phyloP scores from a whole-genome alignment of 2,113 vertebrate genomes.

The Caloenas nicobarica region DNA sequence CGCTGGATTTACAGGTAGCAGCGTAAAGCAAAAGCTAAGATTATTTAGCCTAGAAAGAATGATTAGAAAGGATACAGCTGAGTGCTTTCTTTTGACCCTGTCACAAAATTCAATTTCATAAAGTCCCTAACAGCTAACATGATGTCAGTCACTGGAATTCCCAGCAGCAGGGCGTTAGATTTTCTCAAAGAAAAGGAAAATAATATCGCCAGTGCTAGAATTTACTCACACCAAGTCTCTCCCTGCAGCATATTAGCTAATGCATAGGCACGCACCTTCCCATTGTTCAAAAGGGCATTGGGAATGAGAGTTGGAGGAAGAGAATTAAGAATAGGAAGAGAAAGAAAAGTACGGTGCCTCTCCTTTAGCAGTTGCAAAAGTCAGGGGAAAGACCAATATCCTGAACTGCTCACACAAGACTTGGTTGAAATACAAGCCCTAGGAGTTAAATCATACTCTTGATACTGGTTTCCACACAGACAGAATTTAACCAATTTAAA shows the following conservation, averaged over 20 bases:
- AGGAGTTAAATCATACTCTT: neutral
- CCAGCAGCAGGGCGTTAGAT: neutral
- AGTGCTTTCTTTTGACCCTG: neutral
- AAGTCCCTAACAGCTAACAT: neutral
- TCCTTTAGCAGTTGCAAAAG: neutral
- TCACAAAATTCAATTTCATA: conserved; percentile 1
- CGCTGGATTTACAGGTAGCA: neutral
- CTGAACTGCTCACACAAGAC: neutral
- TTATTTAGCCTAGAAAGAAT: neutral
- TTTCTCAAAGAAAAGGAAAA: neutral
- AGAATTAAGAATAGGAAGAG: neutral
- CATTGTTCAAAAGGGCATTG: neutral
- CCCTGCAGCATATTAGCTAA: neutral
- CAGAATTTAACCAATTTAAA: neutral
- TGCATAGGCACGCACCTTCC: neutral
- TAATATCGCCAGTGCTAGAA: neutral
- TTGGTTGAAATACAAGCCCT: neutral
- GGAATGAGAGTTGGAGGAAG: neutral
- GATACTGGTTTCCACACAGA: neutral
- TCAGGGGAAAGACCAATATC: neutral
- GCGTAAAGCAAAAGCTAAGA: neutral
- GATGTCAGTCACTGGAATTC: neutral
- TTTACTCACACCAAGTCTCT: neutral
- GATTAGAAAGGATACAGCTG: neutral
- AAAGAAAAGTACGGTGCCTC: neutral